These are phyloP conservation scores for Mus minutoides DNA, from an alignment of 2,797 vertebrate genomes.

Conservation along the genomic window DNA sequence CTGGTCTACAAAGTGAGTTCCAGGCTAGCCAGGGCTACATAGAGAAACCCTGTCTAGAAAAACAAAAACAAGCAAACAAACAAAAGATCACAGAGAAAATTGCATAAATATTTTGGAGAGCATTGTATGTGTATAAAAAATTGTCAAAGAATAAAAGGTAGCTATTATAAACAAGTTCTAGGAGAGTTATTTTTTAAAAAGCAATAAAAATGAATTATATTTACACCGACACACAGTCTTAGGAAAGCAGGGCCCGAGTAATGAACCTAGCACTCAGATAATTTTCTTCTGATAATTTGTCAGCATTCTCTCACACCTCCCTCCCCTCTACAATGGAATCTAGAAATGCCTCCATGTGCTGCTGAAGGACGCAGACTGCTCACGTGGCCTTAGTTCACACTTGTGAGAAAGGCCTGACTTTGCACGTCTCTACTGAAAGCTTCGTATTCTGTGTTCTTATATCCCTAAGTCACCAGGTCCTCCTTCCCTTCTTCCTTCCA, in stretches of 20 bases:
- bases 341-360: slow-evolving; percentile 8
- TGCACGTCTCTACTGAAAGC: not conserved
- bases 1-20: too few relatives aligned
- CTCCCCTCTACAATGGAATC: slow-evolving; percentile 29
- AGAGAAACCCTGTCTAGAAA: too few relatives aligned
- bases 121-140: not conserved
- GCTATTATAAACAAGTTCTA: not conserved
- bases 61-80: too few relatives aligned
- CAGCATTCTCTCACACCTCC: not conserved
- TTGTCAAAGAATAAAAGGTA: not conserved
- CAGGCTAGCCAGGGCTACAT: too few relatives aligned
- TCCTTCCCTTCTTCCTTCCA: not conserved
- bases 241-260: slow-evolving; percentile 28
- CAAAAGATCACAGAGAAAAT: slow-evolving; percentile 32
- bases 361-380: not conserved
- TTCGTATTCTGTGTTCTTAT: not conserved
- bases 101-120: not conserved
- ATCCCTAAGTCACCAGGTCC: not conserved
- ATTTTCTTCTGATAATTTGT: slow-evolving; percentile 3
- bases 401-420: not conserved
- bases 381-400: not conserved
- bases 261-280: not conserved
- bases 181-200: slow-evolving; percentile 28
- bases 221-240: slow-evolving; percentile 3
- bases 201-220: not conserved